Base-by-base conservation (phyloP, 2,888 invertebrate genomes). In the Melitaea athalia region DNA sequence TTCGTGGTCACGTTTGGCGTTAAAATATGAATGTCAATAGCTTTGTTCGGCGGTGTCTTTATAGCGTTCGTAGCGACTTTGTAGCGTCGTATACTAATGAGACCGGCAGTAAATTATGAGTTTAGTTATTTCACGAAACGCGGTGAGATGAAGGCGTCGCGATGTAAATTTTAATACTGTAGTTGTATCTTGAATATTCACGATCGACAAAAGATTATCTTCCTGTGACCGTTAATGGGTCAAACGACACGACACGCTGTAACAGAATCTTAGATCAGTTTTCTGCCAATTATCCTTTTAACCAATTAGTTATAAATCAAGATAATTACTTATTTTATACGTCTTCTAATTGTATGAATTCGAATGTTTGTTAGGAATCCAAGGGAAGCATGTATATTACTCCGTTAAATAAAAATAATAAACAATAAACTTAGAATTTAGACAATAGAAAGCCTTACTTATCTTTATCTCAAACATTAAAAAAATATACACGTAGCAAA, bases 21-120 rank as follows among this genome's bases (percentile, higher is more conserved):
- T 87, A 85, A 89, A 87, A 88, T 88, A 88, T 89, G 85, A 87
- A 89, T 88, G 87, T 86, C 85, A 86, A 87, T 84, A 83, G 82
- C 81, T 85, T 81, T 81, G 84, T 85, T 80, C 76, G 84, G 82
- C 89, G 87, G 88, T 80, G 77, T 78, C 85, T 86, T 87, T 85
- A 76, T 57, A 31, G 76, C 70, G 79, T 78, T 75, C 75, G 77
- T 71, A 77, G 79, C 78, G 84, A 85, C 85, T 85, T 84, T 81
- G 86, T 86, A 84, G 79, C 82, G 74, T 75, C 80, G 83, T 84
- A 83, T 89, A 87, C 88, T 89, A 89, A 89, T 89, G 89, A 91
- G 88, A 75, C 76, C 76, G 74, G 75, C 75, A 77, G 82, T 88
- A 88, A 88, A 88, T 89, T 89, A 88, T 82, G 85, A 84, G 82